Evolutionary conservation across 2,888 invertebrate genomes (phyloP).

Genomic region (Lingula anatina): DNA sequence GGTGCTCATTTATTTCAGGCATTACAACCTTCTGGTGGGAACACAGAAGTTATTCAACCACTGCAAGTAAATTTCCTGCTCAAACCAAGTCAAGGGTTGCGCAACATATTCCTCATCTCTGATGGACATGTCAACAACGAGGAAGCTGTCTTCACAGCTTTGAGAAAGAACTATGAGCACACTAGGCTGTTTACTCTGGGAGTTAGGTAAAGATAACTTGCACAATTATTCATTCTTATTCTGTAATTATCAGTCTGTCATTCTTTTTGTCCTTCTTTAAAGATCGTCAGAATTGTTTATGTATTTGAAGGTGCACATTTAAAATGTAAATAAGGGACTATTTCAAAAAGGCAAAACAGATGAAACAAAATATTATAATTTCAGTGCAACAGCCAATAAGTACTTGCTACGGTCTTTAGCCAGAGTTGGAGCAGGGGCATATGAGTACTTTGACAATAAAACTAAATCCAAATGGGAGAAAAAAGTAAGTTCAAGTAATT

Average conservation of each 20-base stretch:
- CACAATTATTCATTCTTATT: too few relatives aligned
- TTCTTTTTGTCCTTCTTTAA: too few relatives aligned
- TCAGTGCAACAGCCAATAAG: conserved; percentile 30
- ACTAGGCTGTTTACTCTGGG: conserved; percentile 41
- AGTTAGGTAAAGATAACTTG: conserved; percentile 36
- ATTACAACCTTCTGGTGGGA: conserved; percentile 30
- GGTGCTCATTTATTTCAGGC: conserved; percentile 17
- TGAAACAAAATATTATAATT: conserved; percentile 1
- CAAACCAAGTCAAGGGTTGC: conserved; percentile 16
- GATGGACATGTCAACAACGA: conserved; percentile 45
- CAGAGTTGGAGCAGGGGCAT: conserved; percentile 38
- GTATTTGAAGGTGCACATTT: background rate
- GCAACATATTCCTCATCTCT: conserved; percentile 41
- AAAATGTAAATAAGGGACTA: background rate
- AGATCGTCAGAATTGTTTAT: background rate
- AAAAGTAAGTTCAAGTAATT: too few relatives aligned
- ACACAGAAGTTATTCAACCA: conserved; percentile 36
- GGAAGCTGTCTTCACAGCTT: conserved; percentile 22
- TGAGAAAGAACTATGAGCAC: conserved; percentile 19
- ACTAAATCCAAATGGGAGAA: conserved; percentile 46
- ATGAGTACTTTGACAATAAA: conserved; percentile 40
- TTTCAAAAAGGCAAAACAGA: background rate
- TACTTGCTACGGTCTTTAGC: conserved; percentile 36
- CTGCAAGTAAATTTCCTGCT: conserved; percentile 34
- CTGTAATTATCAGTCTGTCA: too few relatives aligned